Evolutionary conservation across 1,140 invertebrate species (phyloP).

Genomic region (Macrostomum lignano): DNA sequence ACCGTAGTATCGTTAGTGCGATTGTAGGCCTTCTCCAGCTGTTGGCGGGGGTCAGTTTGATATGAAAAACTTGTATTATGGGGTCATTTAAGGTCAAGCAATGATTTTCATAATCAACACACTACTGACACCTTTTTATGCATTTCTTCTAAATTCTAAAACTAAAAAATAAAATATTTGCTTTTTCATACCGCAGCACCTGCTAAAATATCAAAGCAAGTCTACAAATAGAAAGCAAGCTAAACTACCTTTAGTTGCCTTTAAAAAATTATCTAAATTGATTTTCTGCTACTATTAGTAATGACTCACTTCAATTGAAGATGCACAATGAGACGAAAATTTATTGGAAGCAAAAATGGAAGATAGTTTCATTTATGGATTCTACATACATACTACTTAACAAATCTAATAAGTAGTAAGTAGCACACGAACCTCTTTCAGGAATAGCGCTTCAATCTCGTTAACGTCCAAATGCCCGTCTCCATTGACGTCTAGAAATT

Average conservation of each 20-base stretch:
- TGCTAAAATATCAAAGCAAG: too few species aligned
- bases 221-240: neutral
- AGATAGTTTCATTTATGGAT: neutral
- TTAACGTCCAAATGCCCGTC: conserved; percentile 67
- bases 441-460: conserved; percentile 65
- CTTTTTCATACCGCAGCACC: too few species aligned
- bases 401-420: neutral
- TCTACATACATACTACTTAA: neutral
- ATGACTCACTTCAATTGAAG: neutral
- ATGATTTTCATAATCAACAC: too few species aligned
- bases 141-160: too few species aligned
- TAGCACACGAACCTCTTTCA: conserved; percentile 35
- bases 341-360: neutral
- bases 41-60: conserved; percentile 5
- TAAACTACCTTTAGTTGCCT: conserved; percentile 1
- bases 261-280: too few species aligned
- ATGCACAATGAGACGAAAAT: neutral
- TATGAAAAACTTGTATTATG: neutral
- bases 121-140: too few species aligned
- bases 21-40: conserved; percentile 44
- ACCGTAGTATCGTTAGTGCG: conserved; percentile 44
- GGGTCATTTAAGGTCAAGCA: neutral
- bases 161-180: too few species aligned
- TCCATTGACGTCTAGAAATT: conserved; percentile 31
- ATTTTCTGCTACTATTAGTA: too few species aligned